A percentile compares a stretch with the other conserved stretches of the same genome.
phyloP scores from a whole-genome alignment of 2,113 vertebrate genomes.

The Leuciscus idus region DNA sequence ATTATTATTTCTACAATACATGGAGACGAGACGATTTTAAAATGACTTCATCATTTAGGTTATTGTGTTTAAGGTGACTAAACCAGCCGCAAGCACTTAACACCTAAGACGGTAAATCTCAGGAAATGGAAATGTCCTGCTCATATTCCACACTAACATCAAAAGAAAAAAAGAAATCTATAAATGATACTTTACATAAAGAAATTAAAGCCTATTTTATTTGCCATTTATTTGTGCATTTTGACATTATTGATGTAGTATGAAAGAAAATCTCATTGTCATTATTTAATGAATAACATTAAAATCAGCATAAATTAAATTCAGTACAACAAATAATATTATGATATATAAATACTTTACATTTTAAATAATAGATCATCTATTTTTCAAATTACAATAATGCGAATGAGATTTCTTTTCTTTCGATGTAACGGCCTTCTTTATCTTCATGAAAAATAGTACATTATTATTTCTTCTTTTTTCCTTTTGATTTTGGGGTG shows the following conservation, averaged over 20 bases:
- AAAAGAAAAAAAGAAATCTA: background rate
- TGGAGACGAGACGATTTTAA: background rate
- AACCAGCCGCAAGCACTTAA: constrained; percentile 24
- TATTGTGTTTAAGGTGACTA: constrained; percentile 4
- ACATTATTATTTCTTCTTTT: background rate
- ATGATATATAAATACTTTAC: background rate
- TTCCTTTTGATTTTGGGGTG: background rate
- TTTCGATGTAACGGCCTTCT: background rate
- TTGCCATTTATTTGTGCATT: background rate
- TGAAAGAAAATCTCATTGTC: background rate
- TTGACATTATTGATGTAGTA: background rate
- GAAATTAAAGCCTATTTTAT: background rate
- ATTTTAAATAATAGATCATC: background rate
- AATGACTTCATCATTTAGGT: constrained; percentile 14
- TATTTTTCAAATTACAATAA: background rate
- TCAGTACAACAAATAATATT: background rate
- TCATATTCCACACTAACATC: background rate
- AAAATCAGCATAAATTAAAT: background rate
- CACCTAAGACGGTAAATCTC: background rate
- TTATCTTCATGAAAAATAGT: background rate
- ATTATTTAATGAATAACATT: background rate
- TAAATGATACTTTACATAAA: background rate
- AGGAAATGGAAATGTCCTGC: background rate
- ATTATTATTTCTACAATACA: constrained; percentile 16
- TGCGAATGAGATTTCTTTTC: background rate